These are phyloP conservation scores for Ormyrus pomaceus DNA, from an alignment of 2,888 invertebrate species.

Conservation along the genomic window DNA sequence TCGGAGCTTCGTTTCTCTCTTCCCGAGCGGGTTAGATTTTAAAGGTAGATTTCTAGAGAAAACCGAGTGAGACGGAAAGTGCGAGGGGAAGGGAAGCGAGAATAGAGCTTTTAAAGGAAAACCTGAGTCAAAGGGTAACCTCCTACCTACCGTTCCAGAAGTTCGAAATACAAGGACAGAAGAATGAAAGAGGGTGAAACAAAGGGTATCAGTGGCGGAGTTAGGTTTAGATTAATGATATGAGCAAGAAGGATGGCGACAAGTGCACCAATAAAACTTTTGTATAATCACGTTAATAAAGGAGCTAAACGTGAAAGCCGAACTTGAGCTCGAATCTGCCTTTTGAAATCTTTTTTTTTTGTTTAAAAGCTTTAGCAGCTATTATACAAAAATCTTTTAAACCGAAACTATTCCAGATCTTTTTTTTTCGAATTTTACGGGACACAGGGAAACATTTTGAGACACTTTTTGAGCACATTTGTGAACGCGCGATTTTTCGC, in stretches of 20 bases:
- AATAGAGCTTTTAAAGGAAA: conserved; percentile 51
- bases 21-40: conserved; percentile 27
- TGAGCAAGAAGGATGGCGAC: conserved; percentile 10
- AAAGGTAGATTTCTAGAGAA: conserved; percentile 14
- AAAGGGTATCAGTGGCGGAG: conserved; percentile 1
- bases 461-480: background rate
- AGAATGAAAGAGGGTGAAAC: conserved; percentile 24
- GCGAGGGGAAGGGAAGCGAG: conserved; percentile 24
- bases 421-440: no score
- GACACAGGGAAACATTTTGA: no score
- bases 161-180: conserved; percentile 26
- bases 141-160: conserved; percentile 40
- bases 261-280: conserved; percentile 46
- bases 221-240: conserved; percentile 41
- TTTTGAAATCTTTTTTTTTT: no score
- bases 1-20: background rate
- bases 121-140: conserved; percentile 49
- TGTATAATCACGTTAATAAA: conserved; percentile 18
- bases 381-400: no score
- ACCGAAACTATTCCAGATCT: no score
- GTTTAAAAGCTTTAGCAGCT: no score
- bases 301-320: no score
- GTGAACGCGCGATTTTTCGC: background rate
- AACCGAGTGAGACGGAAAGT: conserved; percentile 15
- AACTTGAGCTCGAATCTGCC: no score